A percentile compares a stretch with the other conserved stretches of the same genome.
Evolutionary conservation across 2,113 vertebrate genomes (phyloP).

Genomic region (Ibidorhyncha struthersii): DNA sequence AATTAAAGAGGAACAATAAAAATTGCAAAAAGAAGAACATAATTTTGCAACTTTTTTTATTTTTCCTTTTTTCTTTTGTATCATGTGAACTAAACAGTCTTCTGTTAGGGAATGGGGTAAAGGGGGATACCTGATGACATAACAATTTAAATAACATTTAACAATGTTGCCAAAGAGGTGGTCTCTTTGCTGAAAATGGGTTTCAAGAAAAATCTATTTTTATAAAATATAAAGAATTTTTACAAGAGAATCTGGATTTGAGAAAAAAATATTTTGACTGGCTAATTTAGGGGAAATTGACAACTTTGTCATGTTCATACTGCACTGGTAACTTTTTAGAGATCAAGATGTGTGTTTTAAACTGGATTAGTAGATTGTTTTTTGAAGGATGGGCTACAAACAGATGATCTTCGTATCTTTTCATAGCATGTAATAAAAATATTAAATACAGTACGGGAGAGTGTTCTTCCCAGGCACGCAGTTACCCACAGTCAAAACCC

Average conservation of each 20-base stretch:
- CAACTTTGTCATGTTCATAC: conserved; percentile 99
- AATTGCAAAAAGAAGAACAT: conserved; percentile 81
- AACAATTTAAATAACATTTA: conserved; percentile 97
- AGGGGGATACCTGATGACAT: conserved; percentile 98
- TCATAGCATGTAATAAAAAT: conserved; percentile 99
- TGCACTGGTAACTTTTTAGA: conserved; percentile 99
- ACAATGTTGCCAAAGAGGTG: conserved; percentile 99
- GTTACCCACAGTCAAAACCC: conserved; percentile 99
- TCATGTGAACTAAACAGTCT: conserved; percentile 97
- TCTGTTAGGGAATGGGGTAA: conserved; percentile 92
- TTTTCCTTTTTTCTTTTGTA: conserved; percentile 89
- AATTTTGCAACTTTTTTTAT: conserved; percentile 90
- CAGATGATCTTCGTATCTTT: conserved; percentile 99
- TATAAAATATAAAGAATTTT: conserved; percentile 99
- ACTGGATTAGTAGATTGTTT: conserved; percentile 97
- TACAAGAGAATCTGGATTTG: conserved; percentile 99
- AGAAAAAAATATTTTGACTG: conserved; percentile 99
- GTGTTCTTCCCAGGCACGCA: conserved; percentile 93
- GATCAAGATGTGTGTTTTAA: conserved; percentile 98
- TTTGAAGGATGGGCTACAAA: conserved; percentile 98
- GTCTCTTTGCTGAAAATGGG: conserved; percentile 99
- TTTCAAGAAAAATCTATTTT: conserved; percentile 99
- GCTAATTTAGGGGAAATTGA: conserved; percentile 98
- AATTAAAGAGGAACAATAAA: conserved; percentile 89
- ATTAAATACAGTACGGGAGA: conserved; percentile 92